A percentile compares a stretch with the other conserved stretches of the same genome.
Conservation (phyloP, 2,113 vertebrate species). For the Toxotes chatareus region DNA sequence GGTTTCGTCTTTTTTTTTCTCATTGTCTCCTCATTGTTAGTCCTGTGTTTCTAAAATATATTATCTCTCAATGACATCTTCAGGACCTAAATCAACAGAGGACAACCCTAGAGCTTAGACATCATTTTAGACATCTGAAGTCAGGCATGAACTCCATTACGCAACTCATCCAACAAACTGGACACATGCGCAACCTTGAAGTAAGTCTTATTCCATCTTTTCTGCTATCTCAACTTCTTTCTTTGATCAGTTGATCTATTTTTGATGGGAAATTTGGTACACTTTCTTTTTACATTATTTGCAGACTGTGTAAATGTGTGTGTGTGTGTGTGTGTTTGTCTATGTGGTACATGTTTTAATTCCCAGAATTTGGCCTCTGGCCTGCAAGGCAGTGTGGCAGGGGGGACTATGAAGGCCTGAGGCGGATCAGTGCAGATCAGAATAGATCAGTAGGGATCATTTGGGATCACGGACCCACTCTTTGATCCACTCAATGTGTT, state of each 20-base stretch:
- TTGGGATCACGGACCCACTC: constrained; percentile 45
- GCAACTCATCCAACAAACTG: background rate
- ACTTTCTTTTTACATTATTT: background rate
- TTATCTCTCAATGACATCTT: background rate
- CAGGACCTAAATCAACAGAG: background rate
- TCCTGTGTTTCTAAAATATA: background rate
- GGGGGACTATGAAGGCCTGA: constrained; percentile 39
- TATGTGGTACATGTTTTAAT: constrained; percentile 45
- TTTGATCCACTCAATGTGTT: constrained; percentile 67
- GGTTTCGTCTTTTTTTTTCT: background rate
- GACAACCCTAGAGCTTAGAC: background rate
- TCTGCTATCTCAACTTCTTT: background rate
- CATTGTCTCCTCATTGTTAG: background rate
- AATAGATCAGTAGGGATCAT: constrained; percentile 66
- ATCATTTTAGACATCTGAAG: constrained; percentile 5
- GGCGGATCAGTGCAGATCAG: constrained; percentile 60
- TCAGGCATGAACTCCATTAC: constrained; percentile 12
- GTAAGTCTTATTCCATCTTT: background rate
- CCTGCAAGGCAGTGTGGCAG: constrained; percentile 27
- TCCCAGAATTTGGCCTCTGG: constrained; percentile 54
- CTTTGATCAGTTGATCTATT: background rate
- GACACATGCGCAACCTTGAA: background rate
- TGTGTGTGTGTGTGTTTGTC: constrained; percentile 11
- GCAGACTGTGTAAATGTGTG: background rate
- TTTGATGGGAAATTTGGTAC: background rate